Evolutionary conservation across 2,113 vertebrate genomes (phyloP).

Genomic region (Electrona antarctica): DNA sequence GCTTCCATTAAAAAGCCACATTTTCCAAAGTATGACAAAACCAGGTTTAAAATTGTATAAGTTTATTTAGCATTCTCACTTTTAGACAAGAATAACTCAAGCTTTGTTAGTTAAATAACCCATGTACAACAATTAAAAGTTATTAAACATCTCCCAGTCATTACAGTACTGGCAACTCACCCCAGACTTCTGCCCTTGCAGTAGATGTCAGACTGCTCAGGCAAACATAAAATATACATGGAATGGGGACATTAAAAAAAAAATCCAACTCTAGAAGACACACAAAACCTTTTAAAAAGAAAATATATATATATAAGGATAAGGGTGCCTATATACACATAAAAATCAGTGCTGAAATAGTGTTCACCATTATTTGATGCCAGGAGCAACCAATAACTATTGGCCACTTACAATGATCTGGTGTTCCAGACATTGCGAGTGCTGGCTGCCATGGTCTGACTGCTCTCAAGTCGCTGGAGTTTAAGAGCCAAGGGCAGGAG

Average conservation of each 20-base stretch:
- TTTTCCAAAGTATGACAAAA: no score
- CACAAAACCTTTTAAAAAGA: constrained; percentile 4
- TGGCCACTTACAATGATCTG: constrained; percentile 36
- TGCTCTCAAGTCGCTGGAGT: constrained; percentile 76
- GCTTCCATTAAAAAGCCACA: neutral
- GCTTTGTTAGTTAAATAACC: neutral
- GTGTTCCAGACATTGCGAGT: constrained; percentile 55
- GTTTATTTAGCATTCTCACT: constrained; percentile 46
- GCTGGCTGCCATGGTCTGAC: constrained; percentile 17
- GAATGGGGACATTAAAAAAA: neutral
- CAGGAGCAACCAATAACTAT: constrained; percentile 9
- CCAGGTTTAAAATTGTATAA: constrained; percentile 15
- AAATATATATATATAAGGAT: constrained; percentile 5
- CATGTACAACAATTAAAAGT: constrained; percentile 63
- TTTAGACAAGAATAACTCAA: neutral
- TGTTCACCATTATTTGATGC: neutral
- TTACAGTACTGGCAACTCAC: no score
- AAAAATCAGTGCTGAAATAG: no score
- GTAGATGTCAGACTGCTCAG: no score
- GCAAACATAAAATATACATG: neutral
- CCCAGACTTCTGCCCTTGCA: no score
- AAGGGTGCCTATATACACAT: neutral
- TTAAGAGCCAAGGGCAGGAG: constrained; percentile 77
- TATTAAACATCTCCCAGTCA: constrained; percentile 13
- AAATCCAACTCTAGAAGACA: neutral